Base-by-base conservation (phyloP, 2,888 invertebrate genomes). In the Acleris holmiana region DNA sequence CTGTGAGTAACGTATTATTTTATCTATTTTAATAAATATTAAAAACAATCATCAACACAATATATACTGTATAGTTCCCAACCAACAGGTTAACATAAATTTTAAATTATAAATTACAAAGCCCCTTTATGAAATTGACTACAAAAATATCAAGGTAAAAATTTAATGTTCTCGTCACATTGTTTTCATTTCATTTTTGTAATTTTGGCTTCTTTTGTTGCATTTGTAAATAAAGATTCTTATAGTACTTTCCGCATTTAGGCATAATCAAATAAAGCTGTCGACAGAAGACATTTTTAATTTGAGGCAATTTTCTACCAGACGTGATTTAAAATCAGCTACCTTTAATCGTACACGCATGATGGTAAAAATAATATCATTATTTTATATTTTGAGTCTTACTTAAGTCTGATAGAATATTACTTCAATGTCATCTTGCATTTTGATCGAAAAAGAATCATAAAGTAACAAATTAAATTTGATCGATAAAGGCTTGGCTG, bases 401-500 rank as follows among this genome's bases (percentile, higher is more conserved):
- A 15, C 19, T 19, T 35, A 19, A n/a, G 7, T 13, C 19, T 53
- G 18, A 53, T 35, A 35, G 19, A 19, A 40, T 10, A 54, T 19
- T 21, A 21, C 21, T 23, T 55, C 23, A n/a, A 8, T 25, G n/a
- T 21, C 5, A 6, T 29, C 41, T 10, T 19, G 7, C 29, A 55
- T 49, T 49, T 4, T 59, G 21, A 64, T 59, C 54, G 13, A 29
- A 48, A 18, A 55, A 23, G 29, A 19, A 54, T 49, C 57, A 29
- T 7, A 58, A 67, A 73, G 74, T 79, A 80, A 83, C 72, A 49
- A 75, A 73, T 79, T 77, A 82, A 85, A 88, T 91, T 77, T 87
- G 82, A 78, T 89, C 88, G 84, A 87, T 86, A 81, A 92, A 93
- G 93, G 93, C 93, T 77, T 93, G 93, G 93, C 93, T 92, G 92